These are phyloP conservation scores for Narcine bancroftii DNA, from an alignment of 2,113 vertebrate genomes.

Conservation along the genomic window DNA sequence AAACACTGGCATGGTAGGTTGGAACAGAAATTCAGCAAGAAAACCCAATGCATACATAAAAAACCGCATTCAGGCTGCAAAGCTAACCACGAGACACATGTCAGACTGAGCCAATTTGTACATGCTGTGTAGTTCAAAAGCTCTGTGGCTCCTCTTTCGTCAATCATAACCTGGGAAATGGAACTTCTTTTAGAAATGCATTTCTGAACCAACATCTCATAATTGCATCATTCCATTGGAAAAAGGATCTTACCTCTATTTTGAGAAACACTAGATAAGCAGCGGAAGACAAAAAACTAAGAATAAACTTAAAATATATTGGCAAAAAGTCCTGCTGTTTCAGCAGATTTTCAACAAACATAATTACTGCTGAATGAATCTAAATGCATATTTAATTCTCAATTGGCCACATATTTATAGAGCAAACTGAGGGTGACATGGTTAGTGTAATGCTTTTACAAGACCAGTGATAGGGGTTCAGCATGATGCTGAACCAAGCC, in stretches of 20 bases:
- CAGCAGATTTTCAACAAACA: not conserved
- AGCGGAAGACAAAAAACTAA: not conserved
- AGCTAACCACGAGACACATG: not conserved
- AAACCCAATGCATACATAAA: not conserved
- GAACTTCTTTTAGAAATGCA: not conserved
- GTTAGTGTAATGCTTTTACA: too few relatives aligned
- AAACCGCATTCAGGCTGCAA: not conserved
- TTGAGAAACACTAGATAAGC: not conserved
- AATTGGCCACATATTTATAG: not conserved
- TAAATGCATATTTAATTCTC: not conserved
- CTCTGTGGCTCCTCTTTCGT: not conserved
- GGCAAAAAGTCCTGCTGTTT: not conserved
- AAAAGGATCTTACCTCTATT: not conserved
- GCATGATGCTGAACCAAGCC: too few relatives aligned
- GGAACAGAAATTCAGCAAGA: slow-evolving; percentile 32
- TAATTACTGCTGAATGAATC: not conserved
- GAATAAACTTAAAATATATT: not conserved
- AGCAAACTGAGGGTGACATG: too few relatives aligned
- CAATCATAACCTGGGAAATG: not conserved
- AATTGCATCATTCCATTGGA: not conserved
- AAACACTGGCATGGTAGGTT: slow-evolving; percentile 19
- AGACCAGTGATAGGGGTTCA: too few relatives aligned
- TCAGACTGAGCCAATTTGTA: not conserved
- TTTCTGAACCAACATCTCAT: not conserved
- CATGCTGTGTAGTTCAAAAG: not conserved